phyloP scores from a whole-genome alignment of 92 coral and sea anemone genomes.

The Paramuricea clavata region DNA sequence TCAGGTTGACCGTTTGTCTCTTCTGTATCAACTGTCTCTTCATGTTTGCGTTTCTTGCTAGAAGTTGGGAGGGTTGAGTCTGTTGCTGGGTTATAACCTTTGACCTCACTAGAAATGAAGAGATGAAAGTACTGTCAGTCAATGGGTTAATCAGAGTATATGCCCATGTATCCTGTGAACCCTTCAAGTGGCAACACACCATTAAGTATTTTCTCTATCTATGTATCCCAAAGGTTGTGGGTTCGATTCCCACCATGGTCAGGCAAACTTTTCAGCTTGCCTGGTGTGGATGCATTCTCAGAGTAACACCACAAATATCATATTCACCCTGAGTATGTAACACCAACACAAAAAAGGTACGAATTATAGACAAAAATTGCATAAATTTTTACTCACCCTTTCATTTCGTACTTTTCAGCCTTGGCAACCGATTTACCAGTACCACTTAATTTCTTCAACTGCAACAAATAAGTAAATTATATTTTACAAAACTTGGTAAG shows the following conservation, averaged over 20 bases:
- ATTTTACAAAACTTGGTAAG: too few relatives aligned
- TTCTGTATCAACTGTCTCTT: slow-evolving; percentile 60
- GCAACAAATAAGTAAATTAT: neutral
- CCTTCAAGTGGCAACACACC: too few relatives aligned
- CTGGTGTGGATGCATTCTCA: too few relatives aligned
- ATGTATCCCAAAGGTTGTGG: too few relatives aligned
- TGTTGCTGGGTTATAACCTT: slow-evolving; percentile 88
- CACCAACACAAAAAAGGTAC: neutral
- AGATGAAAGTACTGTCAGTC: too few relatives aligned
- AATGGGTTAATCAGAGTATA: too few relatives aligned
- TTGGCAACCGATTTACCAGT: slow-evolving; percentile 89
- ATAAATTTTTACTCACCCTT: slow-evolving; percentile 81
- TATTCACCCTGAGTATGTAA: neutral
- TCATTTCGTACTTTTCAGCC: slow-evolving; percentile 94
- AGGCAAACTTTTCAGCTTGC: too few relatives aligned
- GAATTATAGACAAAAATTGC: neutral
- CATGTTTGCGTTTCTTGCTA: slow-evolving; percentile 83
- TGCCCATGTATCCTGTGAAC: too few relatives aligned
- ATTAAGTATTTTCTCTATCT: too few relatives aligned
- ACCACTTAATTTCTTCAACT: slow-evolving; percentile 95
- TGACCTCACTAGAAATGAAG: slow-evolving; percentile 77
- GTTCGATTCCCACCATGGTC: too few relatives aligned
- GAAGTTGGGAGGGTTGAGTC: slow-evolving; percentile 87
- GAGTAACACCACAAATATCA: neutral
- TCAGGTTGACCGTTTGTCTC: slow-evolving; percentile 56